Evolutionary conservation across 2,113 vertebrate species (phyloP).

Genomic region (Hyperopisus bebe): DNA sequence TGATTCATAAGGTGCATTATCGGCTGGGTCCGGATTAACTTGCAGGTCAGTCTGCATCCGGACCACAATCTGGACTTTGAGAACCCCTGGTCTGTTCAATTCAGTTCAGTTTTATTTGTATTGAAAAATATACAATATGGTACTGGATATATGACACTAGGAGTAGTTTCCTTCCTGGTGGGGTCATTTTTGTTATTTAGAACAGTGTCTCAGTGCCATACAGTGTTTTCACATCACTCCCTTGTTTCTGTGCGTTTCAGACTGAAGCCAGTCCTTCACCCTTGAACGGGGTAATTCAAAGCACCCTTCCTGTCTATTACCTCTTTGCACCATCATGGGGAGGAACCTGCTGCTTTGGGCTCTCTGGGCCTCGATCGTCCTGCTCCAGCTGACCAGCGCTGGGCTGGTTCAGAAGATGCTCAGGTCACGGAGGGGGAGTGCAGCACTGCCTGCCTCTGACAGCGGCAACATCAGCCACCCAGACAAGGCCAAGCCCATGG

Average conservation of each 20-base stretch:
- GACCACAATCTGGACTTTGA: background rate
- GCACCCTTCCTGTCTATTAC: background rate
- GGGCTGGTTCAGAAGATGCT: slow-evolving; percentile 79
- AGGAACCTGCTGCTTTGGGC: slow-evolving; percentile 46
- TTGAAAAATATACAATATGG: background rate
- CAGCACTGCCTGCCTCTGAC: slow-evolving; percentile 21
- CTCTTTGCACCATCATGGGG: slow-evolving; percentile 57
- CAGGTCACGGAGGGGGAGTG: slow-evolving; percentile 61
- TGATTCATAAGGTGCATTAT: background rate
- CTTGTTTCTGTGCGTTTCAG: background rate
- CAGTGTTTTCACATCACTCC: background rate
- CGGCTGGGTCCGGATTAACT: background rate
- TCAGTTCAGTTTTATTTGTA: too few relatives aligned
- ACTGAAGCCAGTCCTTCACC: background rate
- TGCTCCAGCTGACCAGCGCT: slow-evolving; percentile 51
- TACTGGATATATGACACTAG: background rate
- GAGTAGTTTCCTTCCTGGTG: background rate
- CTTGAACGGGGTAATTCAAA: background rate
- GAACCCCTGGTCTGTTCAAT: background rate
- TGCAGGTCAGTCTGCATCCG: background rate
- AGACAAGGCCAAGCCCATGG: slow-evolving; percentile 67
- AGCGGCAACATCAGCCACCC: slow-evolving; percentile 69
- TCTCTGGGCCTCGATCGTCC: slow-evolving; percentile 55
- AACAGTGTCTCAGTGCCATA: background rate
- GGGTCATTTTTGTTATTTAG: background rate